Evolutionary conservation across 2,888 invertebrate genomes (phyloP), one percentile per base, ranked within the genome.

Genomic region (Trilocha varians): DNA sequence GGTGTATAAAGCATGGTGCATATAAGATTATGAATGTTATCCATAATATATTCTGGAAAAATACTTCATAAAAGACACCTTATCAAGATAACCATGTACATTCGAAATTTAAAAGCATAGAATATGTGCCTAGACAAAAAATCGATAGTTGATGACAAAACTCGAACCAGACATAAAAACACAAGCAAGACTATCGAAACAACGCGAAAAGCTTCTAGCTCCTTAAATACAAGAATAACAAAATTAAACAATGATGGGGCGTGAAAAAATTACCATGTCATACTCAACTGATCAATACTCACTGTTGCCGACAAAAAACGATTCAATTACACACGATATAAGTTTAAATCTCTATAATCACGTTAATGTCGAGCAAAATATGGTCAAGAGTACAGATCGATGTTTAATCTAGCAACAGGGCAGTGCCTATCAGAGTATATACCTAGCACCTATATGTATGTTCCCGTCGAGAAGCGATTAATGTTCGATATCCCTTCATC

Each of bases 351-450:
- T 11, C 34, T 13, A 35, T 35, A 34, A 34, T 46, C 47, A 56
- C 57, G 16, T n/a, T 33, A 41, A 14, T 16, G 13, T 32, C 16
- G 36, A 34, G 6, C 15, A 17, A 32, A 41, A 33, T 25, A 18
- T 16, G 6, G 25, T 38, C 16, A 25, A 38, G 16, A 38, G 16
- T 34, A 42, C 13, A 42, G 75, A 79, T 80, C 82, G 73, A 82
- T 80, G 76, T 61, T 65, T 57, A 63, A 52, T 60, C 57, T 76
- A 73, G 78, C 70, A 76, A 78, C 75, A 78, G 79, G 79, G 78
- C 78, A 68, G 75, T 69, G 71, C 66, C 78, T 62, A 50, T 60
- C 52, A 47, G 49, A 40, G 49, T 50, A 43, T 49, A 50, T 58
- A 55, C 14, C 37, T 54, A 57, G 47, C 57, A 57, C 16, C 43